These are phyloP conservation scores for Tholera decimalis DNA, from an alignment of 2,888 invertebrate genomes.

Conservation along the genomic window DNA sequence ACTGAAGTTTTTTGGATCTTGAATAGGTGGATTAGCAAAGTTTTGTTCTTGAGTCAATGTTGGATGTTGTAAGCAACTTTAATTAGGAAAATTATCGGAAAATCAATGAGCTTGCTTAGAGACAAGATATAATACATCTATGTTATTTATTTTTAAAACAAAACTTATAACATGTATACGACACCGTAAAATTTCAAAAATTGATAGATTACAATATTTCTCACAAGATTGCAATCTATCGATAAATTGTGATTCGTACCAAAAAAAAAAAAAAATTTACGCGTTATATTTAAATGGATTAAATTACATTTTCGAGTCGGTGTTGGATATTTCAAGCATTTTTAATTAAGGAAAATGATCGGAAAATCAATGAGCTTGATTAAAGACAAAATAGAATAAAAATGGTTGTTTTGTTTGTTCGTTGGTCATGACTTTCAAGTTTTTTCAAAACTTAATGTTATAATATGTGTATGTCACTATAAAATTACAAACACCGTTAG, in stretches of 20 bases:
- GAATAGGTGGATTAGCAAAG: conserved; percentile 36
- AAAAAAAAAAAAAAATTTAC: too few relatives aligned
- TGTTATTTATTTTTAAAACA: too few relatives aligned
- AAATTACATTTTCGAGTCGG: conserved; percentile 8
- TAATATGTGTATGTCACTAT: too few relatives aligned
- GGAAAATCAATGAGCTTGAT: conserved; percentile 16
- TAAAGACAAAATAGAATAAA: neutral
- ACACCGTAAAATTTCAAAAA: too few relatives aligned
- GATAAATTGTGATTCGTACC: too few relatives aligned
- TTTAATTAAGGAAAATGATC: conserved; percentile 17
- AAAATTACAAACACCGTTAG: too few relatives aligned
- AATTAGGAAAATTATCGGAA: conserved; percentile 8
- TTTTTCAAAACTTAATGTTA: too few relatives aligned
- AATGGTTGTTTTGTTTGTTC: neutral
- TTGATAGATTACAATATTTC: too few relatives aligned
- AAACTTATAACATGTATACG: too few relatives aligned
- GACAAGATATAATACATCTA: neutral
- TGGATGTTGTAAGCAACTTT: conserved; percentile 21
- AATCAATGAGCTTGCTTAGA: conserved; percentile 13
- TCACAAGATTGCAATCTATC: too few relatives aligned
- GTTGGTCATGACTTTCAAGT: too few relatives aligned
- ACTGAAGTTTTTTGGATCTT: conserved; percentile 19
- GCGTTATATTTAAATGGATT: too few relatives aligned
- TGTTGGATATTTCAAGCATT: conserved; percentile 12
- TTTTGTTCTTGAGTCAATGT: conserved; percentile 10